Base-by-base conservation (phyloP, 2,888 invertebrate genomes). In the Dynastes hyllus region DNA sequence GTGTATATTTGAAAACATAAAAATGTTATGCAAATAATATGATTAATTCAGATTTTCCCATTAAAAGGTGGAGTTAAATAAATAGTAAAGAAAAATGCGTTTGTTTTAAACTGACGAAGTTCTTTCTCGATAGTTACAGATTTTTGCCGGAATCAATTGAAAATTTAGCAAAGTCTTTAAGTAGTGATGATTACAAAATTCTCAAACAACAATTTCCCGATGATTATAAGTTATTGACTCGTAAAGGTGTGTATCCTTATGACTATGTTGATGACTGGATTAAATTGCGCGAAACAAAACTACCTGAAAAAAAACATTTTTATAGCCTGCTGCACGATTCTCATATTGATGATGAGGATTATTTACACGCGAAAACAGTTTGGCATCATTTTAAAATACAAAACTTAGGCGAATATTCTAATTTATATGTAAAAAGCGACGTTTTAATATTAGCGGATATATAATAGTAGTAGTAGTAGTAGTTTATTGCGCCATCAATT, bases 231-330 rank as follows among this genome's bases (percentile, higher is more conserved):
- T 32, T 66, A 37, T 5, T 77, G 1, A 50, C 29, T 11, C 65
- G 51, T n/a, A 66, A 77, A 65, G 77, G 65, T 32, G 50, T 77
- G 45, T 77, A 66, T 32, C 77, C 67, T 16, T 77, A 77, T 55
- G 77, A 77, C 29, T 77, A 66, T 16, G 16, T 65, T 2, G 40
- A 76, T 32, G 11, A 27, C 13, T 37, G n/a, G n/a, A 1, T 2
- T 22, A 76, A 61, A 76, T 77, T 77, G 51, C 4, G 5, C 6
- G 51, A 51, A 37, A 27, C 16, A 58, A 16, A n/a, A 2, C 22
- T 77, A 53, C 77, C 77, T 4, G n/a, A 53, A n/a, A 67, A 65
- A 13, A 32, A 11, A 13, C 29, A 77, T n/a, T 66, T 77, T 53
- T 77, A 77, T 32, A 51, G 13, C 27, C 2, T 22, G 32, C 22